Evolutionary conservation across 1,140 invertebrate species (phyloP).

Genomic region (Drosophila truncata): DNA sequence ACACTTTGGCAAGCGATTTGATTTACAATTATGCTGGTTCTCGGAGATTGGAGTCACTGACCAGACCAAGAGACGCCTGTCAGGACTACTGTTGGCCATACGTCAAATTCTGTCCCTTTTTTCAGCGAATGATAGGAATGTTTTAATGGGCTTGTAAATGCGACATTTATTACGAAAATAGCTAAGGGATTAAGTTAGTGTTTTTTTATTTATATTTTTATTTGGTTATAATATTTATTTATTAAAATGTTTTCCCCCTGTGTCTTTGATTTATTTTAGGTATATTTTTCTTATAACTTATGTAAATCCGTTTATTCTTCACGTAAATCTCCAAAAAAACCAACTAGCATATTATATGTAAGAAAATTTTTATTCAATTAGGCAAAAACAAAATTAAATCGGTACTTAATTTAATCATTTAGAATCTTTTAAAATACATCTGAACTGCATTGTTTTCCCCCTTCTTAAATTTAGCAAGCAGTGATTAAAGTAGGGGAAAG

Average conservation of each 20-base stretch:
- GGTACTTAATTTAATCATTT: too few species aligned
- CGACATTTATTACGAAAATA: background rate
- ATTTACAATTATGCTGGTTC: conserved; percentile 58
- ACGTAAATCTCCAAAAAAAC: too few species aligned
- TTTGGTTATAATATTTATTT: background rate
- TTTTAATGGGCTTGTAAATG: background rate
- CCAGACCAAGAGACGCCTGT: conserved; percentile 45
- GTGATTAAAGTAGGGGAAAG: background rate
- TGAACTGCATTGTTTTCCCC: background rate
- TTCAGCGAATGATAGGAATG: background rate
- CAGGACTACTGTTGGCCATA: conserved; percentile 12
- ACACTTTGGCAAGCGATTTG: conserved; percentile 36
- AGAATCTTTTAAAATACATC: too few species aligned
- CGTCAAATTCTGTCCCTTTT: background rate
- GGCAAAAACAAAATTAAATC: too few species aligned
- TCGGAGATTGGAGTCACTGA: conserved; percentile 11
- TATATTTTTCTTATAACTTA: too few species aligned
- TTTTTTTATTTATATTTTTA: background rate
- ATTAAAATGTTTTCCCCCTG: background rate
- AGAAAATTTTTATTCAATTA: too few species aligned
- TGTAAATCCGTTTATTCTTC: too few species aligned
- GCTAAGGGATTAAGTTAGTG: background rate
- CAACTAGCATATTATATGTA: too few species aligned
- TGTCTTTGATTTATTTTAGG: too few species aligned
- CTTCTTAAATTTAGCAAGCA: background rate